Evolutionary conservation across 2,888 invertebrate genomes (phyloP), one percentile per base, ranked within the genome.

Genomic region (Teleiodes luculella): DNA sequence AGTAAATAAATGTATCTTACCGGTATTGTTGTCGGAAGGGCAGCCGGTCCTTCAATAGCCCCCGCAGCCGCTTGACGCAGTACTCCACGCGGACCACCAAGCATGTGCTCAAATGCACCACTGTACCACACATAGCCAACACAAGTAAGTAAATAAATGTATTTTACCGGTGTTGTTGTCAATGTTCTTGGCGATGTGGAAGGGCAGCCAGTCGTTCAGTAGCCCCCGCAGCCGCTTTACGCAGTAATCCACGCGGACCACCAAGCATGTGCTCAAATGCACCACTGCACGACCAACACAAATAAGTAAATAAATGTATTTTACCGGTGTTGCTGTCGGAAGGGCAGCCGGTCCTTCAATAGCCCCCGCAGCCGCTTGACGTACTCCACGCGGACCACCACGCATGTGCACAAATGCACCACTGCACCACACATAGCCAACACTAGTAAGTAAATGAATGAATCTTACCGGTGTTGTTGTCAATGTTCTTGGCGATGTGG

Each of bases 181-280:
- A 35, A 55, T 45, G 37, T 47, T 47, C 48, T 41, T 55, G 28
- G 36, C 46, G 10, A 36, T 48, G 30, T 14, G 18, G 28, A 46
- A 43, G 52, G 36, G 46, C 16, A 18, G 53, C 13, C n/a, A n/a
- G n/a, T 35, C 20, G 7, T 31, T 50, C 16, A 55, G 51, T 30
- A 18, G 58, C 43, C 2, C 2, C 1, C 14, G 13, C 13, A 45
- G 13, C 1, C 28, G 45, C 4, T 24, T 3, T 3, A 45, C 13
- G 13, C 16, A 30, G 24, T 30, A 28, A n/a, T 45, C 45, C 28
- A 30, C 28, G 11, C 16, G 16, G 3, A 24, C 41, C 5, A 43
- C 54, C 47, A 57, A 70, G 13, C 14, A 37, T 6, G 36, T 37
- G 13, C 36, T 37, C 14, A 37, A n/a, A n/a, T n/a, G n/a, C n/a